Base-by-base conservation (phyloP, 1,140 invertebrate species). In the Neodiprion pinetum region DNA sequence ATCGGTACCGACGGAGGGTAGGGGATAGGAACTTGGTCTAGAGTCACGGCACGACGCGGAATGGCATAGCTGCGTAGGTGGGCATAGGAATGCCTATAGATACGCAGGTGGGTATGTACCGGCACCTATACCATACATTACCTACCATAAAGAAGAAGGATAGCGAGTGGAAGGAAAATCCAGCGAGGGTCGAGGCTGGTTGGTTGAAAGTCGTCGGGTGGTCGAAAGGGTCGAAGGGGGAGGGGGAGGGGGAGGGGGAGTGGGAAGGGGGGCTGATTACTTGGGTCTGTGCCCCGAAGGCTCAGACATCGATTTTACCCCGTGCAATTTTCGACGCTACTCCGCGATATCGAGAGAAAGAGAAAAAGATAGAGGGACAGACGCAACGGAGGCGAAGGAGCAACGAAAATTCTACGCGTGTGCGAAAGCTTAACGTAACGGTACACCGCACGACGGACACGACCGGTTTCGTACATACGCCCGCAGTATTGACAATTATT, bases 291-390 rank as follows among this genome's bases (percentile, higher is more conserved):
- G 53, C 53, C 53, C 53, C 53, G 53, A 9, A 61, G 53, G 53
- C 53, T 61, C 53, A 61, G 53, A 61, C 53, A 61, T 61, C 53
- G 53, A 61, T 61, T 61, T 61, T 61, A 61, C 53, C 53, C 53
- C 53, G 53, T 61, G 53, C 53, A 61, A 61, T 61, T 61, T 61
- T 61, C 53, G 53, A 61, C 53, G 53, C 11, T 12, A 61, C 11
- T 40, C 28, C 11, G n/a, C 53, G 53, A 61, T 61, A 61, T 61
- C 53, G 53, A 61, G 53, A 61, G 53, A 61, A 14, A 61, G 11
- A 14, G 11, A 4, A 17, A 61, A 61, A 61, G 53, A 40, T 40
- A 40, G 28, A 40, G 4, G 1, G 28, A 40, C 1, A 40, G 28
- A 5, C 28, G 28, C 28, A 40, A 40, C 28, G 28, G 28, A 40